Base-by-base conservation (phyloP, 92 coral and sea anemone genomes). In the Zoanthus solanderi region DNA sequence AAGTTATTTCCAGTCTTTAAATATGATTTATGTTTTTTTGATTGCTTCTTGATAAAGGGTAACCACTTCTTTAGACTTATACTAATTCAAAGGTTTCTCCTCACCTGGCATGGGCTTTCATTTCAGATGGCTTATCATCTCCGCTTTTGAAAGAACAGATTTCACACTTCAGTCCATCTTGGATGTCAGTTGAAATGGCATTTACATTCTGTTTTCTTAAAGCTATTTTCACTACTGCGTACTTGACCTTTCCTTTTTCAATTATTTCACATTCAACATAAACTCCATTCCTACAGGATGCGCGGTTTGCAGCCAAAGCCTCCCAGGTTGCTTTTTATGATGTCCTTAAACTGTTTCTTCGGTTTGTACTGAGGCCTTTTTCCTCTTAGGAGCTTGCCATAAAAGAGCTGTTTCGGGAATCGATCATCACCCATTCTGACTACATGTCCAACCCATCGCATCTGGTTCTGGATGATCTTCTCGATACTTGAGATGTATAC, bases 381-480 rank as follows among this genome's bases (percentile, higher is more conserved):
- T 18, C 91, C 91, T 56, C 29, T 34, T 3, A 9, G 17, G 0
- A 89, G 84, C 84, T 89, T 32, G 10, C 88, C 84, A 83, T 75
- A 83, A 16, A 73, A 61, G 0, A 83, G 79, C 56, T 75, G 77
- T 76, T 84, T 89, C 0, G 92, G 92, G 57, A 89, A 60, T 44
- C 89, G 74, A 15, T 18, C 50, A 42, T 89, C 89, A 0, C 34
- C 89, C 90, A 90, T 85, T 16, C 92, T 44, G 6, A 84, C 82
- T 7, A 90, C 50, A 42, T 90, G 92, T 5, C 92, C 92, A 71
- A 90, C 57, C 92, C 90, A 90, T 44, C 90, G 76, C 75, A 90
- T 42, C 72, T 85, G 92, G 65, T 54, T 77, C 0, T 2, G 74
- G 0, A 72, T 48, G 5, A 80, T 0, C 72, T 13, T 57, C 16